A percentile compares a stretch with the other conserved stretches of the same genome.
These are phyloP conservation scores for Ceramica pisi DNA, from an alignment of 2,888 invertebrate species.

Conservation along the genomic window DNA sequence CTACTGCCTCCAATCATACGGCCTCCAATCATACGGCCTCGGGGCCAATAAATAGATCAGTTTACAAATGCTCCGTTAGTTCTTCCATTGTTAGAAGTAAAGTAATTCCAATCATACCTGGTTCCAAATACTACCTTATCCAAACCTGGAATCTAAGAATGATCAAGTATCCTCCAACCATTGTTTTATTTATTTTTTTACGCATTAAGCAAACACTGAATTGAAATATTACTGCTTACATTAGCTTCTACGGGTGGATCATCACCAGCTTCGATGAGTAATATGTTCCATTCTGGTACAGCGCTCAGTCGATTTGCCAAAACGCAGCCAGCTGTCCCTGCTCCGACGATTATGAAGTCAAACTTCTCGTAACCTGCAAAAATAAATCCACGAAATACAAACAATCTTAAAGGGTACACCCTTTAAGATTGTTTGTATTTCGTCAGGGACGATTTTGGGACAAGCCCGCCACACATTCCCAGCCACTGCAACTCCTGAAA, in stretches of 20 bases:
- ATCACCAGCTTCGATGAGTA: slow-evolving; percentile 89
- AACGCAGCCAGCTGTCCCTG: slow-evolving; percentile 72
- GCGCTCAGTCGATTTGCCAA: slow-evolving; percentile 73
- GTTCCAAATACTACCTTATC: slow-evolving; percentile 68
- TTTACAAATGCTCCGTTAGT: slow-evolving; percentile 92
- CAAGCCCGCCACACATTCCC: too few species aligned
- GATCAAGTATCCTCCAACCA: too few species aligned
- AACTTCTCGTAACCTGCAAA: slow-evolving; percentile 63
- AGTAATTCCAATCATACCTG: slow-evolving; percentile 95
- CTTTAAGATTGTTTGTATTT: too few species aligned
- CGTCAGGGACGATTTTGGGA: too few species aligned
- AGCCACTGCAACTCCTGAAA: too few species aligned
- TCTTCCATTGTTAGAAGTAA: slow-evolving; percentile 93
- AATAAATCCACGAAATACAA: not conserved
- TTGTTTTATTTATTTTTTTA: too few species aligned
- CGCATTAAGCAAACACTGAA: too few species aligned
- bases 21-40: slow-evolving; percentile 92
- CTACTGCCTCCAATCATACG: slow-evolving; percentile 91
- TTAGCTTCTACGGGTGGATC: slow-evolving; percentile 44
- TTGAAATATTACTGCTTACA: slow-evolving; percentile 12
- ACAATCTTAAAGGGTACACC: too few species aligned
- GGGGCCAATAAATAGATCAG: slow-evolving; percentile 85
- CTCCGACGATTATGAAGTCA: slow-evolving; percentile 74
- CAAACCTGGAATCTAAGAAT: slow-evolving; percentile 18
- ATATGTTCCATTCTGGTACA: slow-evolving; percentile 71